phyloP scores from a whole-genome alignment of 2,113 vertebrate genomes.

The Climacteris rufus region DNA sequence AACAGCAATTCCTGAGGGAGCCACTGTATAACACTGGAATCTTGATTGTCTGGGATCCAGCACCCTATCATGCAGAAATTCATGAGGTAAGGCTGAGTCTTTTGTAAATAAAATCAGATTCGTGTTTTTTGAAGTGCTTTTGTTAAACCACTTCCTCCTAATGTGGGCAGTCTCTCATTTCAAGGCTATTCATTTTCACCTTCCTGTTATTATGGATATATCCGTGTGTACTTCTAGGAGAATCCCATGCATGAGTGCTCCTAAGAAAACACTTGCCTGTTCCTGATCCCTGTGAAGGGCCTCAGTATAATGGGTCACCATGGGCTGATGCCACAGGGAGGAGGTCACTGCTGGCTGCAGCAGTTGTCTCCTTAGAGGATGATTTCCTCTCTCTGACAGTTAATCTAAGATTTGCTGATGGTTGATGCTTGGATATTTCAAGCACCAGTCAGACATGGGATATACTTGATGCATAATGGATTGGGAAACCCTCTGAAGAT shows the following conservation, averaged over 20 bases:
- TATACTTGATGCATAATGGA: not conserved
- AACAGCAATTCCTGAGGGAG: constrained; percentile 65
- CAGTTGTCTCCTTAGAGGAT: not conserved
- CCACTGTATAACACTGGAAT: constrained; percentile 72
- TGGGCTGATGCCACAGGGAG: not conserved
- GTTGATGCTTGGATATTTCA: not conserved
- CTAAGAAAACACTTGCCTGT: not conserved
- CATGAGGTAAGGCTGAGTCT: constrained; percentile 64
- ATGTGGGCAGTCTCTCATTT: not conserved
- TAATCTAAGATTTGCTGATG: not conserved
- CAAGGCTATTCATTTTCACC: not conserved
- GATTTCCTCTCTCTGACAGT: not conserved
- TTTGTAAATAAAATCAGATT: not conserved
- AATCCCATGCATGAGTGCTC: not conserved
- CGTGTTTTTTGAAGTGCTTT: not conserved
- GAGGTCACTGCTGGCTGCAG: not conserved
- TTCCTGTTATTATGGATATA: not conserved
- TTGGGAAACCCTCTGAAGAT: not conserved
- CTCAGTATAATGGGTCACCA: not conserved
- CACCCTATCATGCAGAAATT: constrained; percentile 74
- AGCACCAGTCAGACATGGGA: not conserved
- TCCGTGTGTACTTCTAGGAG: not conserved
- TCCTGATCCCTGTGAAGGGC: not conserved
- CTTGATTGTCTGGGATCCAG: constrained; percentile 81
- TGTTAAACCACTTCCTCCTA: not conserved